These are phyloP conservation scores for Chinchilla lanigera DNA, from an alignment of 2,113 vertebrate species.

Conservation along the genomic window DNA sequence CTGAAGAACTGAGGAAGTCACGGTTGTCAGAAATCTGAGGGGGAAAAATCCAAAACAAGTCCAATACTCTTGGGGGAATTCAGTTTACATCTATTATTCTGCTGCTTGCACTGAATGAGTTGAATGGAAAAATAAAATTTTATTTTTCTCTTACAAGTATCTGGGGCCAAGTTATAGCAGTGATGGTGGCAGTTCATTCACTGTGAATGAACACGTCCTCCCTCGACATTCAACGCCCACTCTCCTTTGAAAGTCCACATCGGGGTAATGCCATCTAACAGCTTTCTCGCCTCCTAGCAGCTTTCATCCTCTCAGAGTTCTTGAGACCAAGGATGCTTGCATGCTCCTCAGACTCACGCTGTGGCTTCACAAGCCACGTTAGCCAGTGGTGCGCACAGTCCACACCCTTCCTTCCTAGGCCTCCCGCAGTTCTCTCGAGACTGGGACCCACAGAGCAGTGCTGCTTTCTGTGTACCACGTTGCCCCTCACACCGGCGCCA, in stretches of 20 bases:
- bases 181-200: too few species aligned
- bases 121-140: slow-evolving; percentile 14
- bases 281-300: not conserved
- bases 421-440: not conserved
- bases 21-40: not conserved
- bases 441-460: not conserved
- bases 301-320: not conserved
- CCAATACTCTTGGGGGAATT: not conserved
- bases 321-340: not conserved
- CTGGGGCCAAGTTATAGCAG: not conserved
- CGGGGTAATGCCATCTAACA: not conserved
- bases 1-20: not conserved
- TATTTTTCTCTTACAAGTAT: not conserved
- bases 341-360: not conserved
- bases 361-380: not conserved
- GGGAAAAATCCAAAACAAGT: not conserved
- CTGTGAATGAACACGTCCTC: not conserved
- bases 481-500: not conserved
- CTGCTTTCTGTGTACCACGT: too few species aligned
- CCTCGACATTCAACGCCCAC: not conserved
- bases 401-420: not conserved
- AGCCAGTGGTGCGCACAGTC: not conserved
- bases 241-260: not conserved
- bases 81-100: not conserved
- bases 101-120: not conserved